phyloP scores from a whole-genome alignment of 1,140 invertebrate species.

The Brachionus calyciflorus region DNA sequence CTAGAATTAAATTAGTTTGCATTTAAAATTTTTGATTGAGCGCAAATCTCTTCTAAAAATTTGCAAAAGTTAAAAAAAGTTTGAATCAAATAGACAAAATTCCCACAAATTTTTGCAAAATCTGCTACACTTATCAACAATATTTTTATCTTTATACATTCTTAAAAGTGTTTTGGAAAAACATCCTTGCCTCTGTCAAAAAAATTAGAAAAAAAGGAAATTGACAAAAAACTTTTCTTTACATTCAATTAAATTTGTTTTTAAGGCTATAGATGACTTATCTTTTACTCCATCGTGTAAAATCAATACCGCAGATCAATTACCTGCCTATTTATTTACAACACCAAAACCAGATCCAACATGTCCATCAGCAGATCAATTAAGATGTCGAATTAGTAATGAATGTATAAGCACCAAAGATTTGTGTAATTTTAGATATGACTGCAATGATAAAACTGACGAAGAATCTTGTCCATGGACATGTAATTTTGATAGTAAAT shows the following conservation, averaged over 20 bases:
- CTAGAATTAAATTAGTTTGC: no score
- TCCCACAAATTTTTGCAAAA: no score
- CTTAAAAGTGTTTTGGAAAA: no score
- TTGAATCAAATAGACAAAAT: no score
- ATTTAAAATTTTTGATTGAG: no score
- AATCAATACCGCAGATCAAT: not conserved
- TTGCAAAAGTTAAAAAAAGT: no score
- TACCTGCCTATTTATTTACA: not conserved
- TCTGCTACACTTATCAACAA: no score
- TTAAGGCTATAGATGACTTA: constrained; percentile 56
- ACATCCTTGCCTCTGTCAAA: no score
- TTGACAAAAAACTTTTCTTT: no score
- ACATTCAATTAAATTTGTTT: not conserved
- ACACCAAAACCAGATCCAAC: constrained; percentile 21
- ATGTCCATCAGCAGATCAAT: constrained; percentile 5
- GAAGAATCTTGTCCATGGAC: constrained; percentile 52
- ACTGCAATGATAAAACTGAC: constrained; percentile 55
- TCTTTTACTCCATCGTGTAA: constrained; percentile 52
- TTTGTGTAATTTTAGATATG: constrained; percentile 55
- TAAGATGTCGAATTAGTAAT: constrained; percentile 1
- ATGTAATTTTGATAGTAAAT: constrained; percentile 40
- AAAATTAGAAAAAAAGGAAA: no score
- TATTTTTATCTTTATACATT: no score
- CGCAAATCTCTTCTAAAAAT: no score
- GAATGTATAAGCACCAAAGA: constrained; percentile 50